Base-by-base conservation (phyloP, 2,888 invertebrate genomes). In the Lycia hirtaria region DNA sequence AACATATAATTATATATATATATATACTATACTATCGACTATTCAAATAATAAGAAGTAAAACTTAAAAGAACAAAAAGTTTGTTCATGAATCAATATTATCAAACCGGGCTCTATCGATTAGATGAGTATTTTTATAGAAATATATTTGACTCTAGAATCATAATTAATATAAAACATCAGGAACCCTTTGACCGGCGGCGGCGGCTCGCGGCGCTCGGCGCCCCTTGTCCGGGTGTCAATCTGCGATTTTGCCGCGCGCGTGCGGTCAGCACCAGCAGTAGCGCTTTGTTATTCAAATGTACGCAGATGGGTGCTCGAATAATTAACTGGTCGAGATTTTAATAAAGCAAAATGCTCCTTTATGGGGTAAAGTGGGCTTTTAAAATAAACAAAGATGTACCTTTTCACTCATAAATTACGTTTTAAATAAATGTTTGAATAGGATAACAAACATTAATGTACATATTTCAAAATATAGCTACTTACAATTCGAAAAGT, bases 211-310 rank as follows among this genome's bases (percentile, higher is more conserved):
- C 33, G 12, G 38, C 26, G 12, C 49, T 38, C 52, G 24, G 62
- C 54, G 60, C 61, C 53, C 64, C 55, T 33, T 56, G 44, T 60
- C 55, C 41, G 55, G 57, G 75, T 82, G 86, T 87, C 85, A 87
- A 78, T 84, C 85, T 81, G 73, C 75, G 82, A 67, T 80, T 85
- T 85, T 85, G 76, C 81, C 81, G 75, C 74, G 67, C 73, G 62
- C 76, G 67, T 64, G 71, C 80, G 81, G 81, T 80, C 82, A 80
- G 73, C n/a, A n/a, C n/a, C n/a, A n/a, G n/a, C n/a, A n/a, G n/a
- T n/a, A n/a, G n/a, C 65, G 63, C 73, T 82, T 88, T 88, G 88
- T 88, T 88, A 88, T 88, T 87, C 78, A 87, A 85, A 88, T 88
- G 72, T 73, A 73, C 75, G 76, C 84, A 80, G 81, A 81, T 81